Percentiles rank a stretch among this genome's conserved stretches.
Conservation (phyloP, 2,797 vertebrate genomes). For the Scolopax bukidnonensis region DNA sequence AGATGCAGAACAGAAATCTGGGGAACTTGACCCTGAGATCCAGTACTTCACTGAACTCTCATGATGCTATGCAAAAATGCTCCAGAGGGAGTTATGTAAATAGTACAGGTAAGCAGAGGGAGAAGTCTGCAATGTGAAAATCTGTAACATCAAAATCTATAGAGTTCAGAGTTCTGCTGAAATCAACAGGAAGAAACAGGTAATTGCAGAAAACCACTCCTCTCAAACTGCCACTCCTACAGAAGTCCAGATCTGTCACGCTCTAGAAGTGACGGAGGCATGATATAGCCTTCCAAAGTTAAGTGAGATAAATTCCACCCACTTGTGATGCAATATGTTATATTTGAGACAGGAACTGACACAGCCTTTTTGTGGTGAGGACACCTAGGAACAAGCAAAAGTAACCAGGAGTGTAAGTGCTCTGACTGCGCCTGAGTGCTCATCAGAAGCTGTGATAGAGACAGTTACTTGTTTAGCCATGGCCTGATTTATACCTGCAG, state of each 20-base stretch:
- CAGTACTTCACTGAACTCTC: neutral
- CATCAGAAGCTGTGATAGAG: neutral
- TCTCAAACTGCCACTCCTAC: neutral
- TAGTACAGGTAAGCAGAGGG: neutral
- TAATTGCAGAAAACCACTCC: neutral
- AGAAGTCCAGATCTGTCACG: neutral
- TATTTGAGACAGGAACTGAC: neutral
- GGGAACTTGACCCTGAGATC: neutral
- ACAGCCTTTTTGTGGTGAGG: neutral
- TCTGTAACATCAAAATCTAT: neutral
- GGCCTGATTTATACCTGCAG: neutral
- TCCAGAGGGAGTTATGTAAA: neutral
- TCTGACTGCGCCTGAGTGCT: neutral
- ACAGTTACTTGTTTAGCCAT: neutral
- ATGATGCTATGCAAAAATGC: neutral
- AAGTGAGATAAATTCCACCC: slow-evolving; percentile 21
- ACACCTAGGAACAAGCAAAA: neutral
- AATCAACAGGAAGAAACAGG: neutral
- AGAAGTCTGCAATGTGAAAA: neutral
- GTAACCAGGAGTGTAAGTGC: neutral
- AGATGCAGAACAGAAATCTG: neutral
- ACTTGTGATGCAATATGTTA: neutral
- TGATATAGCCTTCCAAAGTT: neutral
- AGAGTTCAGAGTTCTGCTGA: neutral
- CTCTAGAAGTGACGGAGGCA: neutral